These are phyloP conservation scores for Paguma larvata DNA, from an alignment of 2,797 vertebrate genomes.

Conservation along the genomic window DNA sequence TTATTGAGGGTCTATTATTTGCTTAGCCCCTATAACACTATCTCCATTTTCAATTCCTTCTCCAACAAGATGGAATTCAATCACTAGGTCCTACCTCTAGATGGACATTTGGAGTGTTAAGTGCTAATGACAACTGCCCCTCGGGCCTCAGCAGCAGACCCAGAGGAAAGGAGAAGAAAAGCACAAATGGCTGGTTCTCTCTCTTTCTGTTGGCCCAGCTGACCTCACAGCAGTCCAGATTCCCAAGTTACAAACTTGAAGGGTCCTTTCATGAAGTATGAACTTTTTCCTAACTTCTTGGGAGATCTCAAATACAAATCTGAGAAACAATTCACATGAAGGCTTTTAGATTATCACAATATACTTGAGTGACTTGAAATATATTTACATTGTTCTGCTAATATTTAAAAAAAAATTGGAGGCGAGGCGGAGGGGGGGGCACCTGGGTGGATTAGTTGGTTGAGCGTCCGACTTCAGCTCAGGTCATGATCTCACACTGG, in stretches of 20 bases:
- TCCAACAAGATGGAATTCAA: not conserved
- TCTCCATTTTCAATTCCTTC: conserved; percentile 30
- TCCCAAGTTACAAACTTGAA: not conserved
- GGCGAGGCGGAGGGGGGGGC: too few relatives aligned
- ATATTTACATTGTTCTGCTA: not conserved
- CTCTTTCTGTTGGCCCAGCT: not conserved
- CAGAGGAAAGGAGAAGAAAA: not conserved
- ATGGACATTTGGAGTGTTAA: not conserved
- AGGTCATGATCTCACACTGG: too few relatives aligned
- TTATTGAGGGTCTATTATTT: not conserved
- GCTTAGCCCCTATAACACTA: not conserved
- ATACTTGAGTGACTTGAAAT: not conserved
- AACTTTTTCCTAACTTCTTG: not conserved
- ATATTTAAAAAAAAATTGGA: not conserved
- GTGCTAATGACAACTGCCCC: not conserved
- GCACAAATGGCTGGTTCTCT: not conserved
- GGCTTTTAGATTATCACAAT: not conserved
- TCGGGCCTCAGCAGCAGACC: not conserved
- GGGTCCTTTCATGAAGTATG: not conserved
- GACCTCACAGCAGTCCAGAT: not conserved
- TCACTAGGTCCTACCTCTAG: not conserved
- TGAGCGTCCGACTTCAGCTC: too few relatives aligned
- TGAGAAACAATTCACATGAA: not conserved
- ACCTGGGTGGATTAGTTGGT: too few relatives aligned
- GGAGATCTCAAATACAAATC: not conserved